phyloP scores from a whole-genome alignment of 1,140 invertebrate genomes.

The Dendrolimus kikuchii region DNA sequence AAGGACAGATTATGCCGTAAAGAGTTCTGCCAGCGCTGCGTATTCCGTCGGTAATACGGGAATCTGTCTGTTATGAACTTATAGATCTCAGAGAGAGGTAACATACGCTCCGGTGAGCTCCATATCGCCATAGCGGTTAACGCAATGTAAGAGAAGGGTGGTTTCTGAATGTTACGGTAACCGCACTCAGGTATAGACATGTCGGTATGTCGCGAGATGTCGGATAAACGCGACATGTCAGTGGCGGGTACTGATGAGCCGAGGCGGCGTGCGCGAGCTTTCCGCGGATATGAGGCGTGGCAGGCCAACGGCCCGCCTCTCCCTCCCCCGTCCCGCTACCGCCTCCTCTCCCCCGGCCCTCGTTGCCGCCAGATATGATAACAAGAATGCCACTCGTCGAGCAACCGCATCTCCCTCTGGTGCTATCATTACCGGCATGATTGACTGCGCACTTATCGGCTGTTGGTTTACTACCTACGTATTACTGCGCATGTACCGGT shows the following conservation, averaged over 20 bases:
- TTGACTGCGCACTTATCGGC: constrained; percentile 59
- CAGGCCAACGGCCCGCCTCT: constrained; percentile 10
- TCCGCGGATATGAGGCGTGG: constrained; percentile 8
- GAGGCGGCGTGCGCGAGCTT: constrained; percentile 7
- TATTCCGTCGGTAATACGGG: constrained; percentile 92
- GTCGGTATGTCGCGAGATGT: too few relatives aligned
- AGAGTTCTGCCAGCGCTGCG: constrained; percentile 91
- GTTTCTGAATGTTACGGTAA: constrained; percentile 92
- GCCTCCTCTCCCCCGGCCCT: constrained; percentile 22
- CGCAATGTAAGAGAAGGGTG: constrained; percentile 95
- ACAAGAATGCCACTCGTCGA: constrained; percentile 51
- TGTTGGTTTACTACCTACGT: constrained; percentile 43
- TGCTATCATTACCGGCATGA: constrained; percentile 57
- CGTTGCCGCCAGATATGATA: constrained; percentile 49
- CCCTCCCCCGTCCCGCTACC: constrained; percentile 5
- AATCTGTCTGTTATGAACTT: constrained; percentile 94
- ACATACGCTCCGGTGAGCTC: constrained; percentile 91
- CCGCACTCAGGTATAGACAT: constrained; percentile 90
- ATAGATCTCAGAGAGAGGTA: constrained; percentile 93
- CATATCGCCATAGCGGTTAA: constrained; percentile 96
- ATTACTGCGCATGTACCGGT: constrained; percentile 1
- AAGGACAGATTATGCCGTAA: constrained; percentile 90
- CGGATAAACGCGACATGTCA: neutral
- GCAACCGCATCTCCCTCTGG: constrained; percentile 49
- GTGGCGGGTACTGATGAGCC: neutral